Evolutionary conservation across 1,140 invertebrate species (phyloP).

Genomic region (Drosophila kohkoa): DNA sequence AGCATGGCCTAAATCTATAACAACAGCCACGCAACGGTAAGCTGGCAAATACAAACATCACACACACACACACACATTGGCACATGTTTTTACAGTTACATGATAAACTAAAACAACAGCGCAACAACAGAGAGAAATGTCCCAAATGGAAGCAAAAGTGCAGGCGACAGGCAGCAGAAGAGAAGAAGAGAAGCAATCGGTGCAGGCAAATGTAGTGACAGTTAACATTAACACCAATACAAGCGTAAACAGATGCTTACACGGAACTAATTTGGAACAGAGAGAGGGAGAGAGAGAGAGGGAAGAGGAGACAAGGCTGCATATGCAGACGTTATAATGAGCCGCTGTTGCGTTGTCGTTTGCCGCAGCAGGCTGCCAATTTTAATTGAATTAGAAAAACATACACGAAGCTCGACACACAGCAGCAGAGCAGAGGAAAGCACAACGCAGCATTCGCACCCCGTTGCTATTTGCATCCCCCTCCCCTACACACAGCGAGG

Average conservation of each 20-base stretch:
- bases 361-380: conserved; percentile 60
- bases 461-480: background rate
- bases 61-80: conserved; percentile 22
- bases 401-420: conserved; percentile 23
- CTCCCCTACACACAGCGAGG: background rate
- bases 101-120: conserved; percentile 65
- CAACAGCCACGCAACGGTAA: conserved; percentile 43
- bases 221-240: conserved; percentile 82
- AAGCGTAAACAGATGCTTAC: conserved; percentile 69
- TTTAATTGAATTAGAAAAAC: conserved; percentile 81
- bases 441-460: conserved; percentile 12
- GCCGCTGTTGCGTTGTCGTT: conserved; percentile 31
- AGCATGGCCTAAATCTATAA: conserved; percentile 47
- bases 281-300: no score
- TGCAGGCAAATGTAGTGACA: conserved; percentile 69
- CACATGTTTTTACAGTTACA: conserved; percentile 78
- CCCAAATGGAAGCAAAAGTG: background rate
- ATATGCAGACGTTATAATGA: conserved; percentile 67
- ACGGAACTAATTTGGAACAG: background rate
- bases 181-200: background rate
- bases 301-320: conserved; percentile 12
- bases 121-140: background rate
- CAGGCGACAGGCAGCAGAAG: background rate
- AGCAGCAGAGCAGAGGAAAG: background rate
- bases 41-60: conserved; percentile 21